A percentile compares a stretch with the other conserved stretches of the same genome.
phyloP scores from a whole-genome alignment of 2,888 invertebrate genomes.

The Eilema depressum region DNA sequence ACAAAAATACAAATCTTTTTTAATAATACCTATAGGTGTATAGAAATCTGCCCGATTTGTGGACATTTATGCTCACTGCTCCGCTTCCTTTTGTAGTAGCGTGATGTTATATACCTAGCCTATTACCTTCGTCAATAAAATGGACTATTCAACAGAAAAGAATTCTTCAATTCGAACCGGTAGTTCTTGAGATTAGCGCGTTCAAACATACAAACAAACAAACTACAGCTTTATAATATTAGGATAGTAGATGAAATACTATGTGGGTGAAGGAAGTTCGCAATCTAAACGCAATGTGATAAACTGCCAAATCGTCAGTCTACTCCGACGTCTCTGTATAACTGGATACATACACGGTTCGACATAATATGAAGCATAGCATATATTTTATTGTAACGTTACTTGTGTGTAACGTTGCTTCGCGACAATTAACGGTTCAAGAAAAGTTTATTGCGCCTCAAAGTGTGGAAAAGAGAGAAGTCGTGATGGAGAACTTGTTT shows the following conservation, averaged over 20 bases:
- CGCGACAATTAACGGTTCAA: slow-evolving; percentile 31
- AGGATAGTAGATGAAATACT: background rate
- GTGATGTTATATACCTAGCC: no score
- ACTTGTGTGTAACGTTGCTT: slow-evolving; percentile 34
- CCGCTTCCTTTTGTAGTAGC: no score
- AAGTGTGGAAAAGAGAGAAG: slow-evolving; percentile 42
- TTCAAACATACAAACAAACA: no score
- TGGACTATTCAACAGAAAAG: no score
- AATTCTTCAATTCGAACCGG: no score
- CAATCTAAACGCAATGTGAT: slow-evolving; percentile 50
- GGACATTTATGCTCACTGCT: no score
- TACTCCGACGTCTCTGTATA: slow-evolving; percentile 21
- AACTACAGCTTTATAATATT: no score
- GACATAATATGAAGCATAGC: slow-evolving; percentile 39
- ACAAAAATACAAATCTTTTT: no score
- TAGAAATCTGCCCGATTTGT: no score
- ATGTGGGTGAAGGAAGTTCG: slow-evolving; percentile 63
- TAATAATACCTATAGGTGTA: no score
- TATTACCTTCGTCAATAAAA: no score
- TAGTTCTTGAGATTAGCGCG: no score
- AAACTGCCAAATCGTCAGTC: slow-evolving; percentile 48
- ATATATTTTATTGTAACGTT: slow-evolving; percentile 36
- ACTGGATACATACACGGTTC: slow-evolving; percentile 1
- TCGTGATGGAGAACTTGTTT: slow-evolving; percentile 54
- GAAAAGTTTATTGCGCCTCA: slow-evolving; percentile 33